phyloP scores from a whole-genome alignment of 64 coral and sea anemone genomes.

The Astreopora myriophthalma region DNA sequence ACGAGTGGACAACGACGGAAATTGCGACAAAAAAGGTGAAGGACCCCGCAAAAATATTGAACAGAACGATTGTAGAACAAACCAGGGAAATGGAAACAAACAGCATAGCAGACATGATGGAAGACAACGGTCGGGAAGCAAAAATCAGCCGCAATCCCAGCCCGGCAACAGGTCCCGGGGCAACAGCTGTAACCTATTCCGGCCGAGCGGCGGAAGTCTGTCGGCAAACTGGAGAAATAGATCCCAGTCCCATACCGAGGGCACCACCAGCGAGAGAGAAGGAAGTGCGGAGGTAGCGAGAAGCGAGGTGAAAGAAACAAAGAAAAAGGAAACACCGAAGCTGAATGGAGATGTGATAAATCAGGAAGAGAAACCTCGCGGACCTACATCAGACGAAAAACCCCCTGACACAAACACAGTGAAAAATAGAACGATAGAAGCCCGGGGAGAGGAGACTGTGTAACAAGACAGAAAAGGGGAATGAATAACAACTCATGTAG shows the following conservation, averaged over 20 bases:
- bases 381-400: constrained; percentile 4
- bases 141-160: constrained; percentile 30
- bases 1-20: constrained; percentile 80
- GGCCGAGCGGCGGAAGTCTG: constrained; percentile 53
- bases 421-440: neutral
- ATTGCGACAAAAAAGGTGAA: constrained; percentile 62
- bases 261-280: neutral
- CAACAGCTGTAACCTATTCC: constrained; percentile 36
- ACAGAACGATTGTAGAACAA: neutral
- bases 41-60: neutral
- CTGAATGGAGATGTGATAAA: neutral
- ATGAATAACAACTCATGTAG: neutral
- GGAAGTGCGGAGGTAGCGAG: neutral
- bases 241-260: constrained; percentile 1
- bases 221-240: constrained; percentile 62
- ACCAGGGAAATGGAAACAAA: constrained; percentile 41
- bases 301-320: neutral
- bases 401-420: neutral
- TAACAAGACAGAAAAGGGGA: no score
- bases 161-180: constrained; percentile 13
- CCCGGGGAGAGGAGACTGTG: neutral
- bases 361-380: constrained; percentile 10
- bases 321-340: neutral
- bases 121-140: constrained; percentile 28
- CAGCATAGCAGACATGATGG: constrained; percentile 39